Evolutionary conservation across 2,113 vertebrate species (phyloP), one percentile per base, ranked within the genome.

Genomic region (Nipponia nippon): DNA sequence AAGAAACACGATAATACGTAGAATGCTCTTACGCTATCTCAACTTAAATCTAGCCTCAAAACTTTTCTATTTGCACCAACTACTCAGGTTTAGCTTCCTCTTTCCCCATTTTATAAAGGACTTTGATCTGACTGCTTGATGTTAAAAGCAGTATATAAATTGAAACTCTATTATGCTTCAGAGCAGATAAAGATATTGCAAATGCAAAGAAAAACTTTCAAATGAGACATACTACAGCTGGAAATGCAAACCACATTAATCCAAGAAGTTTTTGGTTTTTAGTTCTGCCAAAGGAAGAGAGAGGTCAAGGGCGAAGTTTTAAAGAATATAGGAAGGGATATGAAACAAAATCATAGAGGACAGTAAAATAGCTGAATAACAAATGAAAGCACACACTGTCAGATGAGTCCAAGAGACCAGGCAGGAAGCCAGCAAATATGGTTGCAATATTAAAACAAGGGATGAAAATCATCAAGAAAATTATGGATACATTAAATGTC

Each of bases 111-210:
- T 96, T 92, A 89, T 89, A 87, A 91, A 95, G 93, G 83, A 94
- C 81, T 97, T 96, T 92, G 82, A 97, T 96, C 95, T 95, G 61
- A 72, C 93, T 95, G 81, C 77, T 97, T 87, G 85, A 90, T 95
- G 75, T 91, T 96, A 95, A 96, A 97, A 98, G 61, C 78, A 93
- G 19, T 73, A 34, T 93, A 93, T 90, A 95, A 95, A 98, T 93
- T 96, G 90, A 89, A 97, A 90, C 16, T 70, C 55, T 93, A 94
- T 96, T 97, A 92, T 92, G 82, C 91, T 97, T 95, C 90, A 95
- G 92, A 92, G 80, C 42, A 97, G 90, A 97, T 96, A 96, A 97
- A 97, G 95, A 95, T 90, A 94, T 69, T 97, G 71, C 77, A 98
- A 93, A 95, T 79, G 72, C 66, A 93, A 93, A 90, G 94, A 94